Evolutionary conservation across 2,797 vertebrate species (phyloP), one percentile per base, ranked within the genome.

Genomic region (Synaphobranchus kaupii): DNA sequence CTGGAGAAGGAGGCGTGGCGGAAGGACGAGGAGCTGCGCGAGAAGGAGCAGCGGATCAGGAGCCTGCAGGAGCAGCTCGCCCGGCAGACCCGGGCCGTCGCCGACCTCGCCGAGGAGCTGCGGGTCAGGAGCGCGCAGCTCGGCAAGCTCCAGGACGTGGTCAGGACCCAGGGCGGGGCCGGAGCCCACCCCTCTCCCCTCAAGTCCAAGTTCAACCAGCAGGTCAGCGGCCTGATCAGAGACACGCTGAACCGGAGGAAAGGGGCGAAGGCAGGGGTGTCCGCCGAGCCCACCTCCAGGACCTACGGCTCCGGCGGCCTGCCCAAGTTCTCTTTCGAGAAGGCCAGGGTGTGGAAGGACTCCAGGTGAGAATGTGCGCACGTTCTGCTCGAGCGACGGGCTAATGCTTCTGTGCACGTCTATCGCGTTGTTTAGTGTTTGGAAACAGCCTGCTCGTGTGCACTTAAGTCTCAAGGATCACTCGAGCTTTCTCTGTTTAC

Each of bases 221-320:
- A 94, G 86, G 90, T 95, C n/a, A 94, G 95, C 0, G 93, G 94
- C 0, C 92, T 95, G 86, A 90, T 95, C 83, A 94, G 92, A 88
- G 95, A 94, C 3, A 95, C 94, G 52, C 90, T 96, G 4, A 95
- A 96, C 6, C 95, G 96, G 87, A 95, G 98, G 88, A 97, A 95
- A 91, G 98, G 98, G 0, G 98, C 98, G 2, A 98, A 98, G 91
- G 97, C 97, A 0, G 98, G 98, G 0, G 97, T 99, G 15, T 99
- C 98, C 1, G 98, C 97, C 0, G 98, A 99, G 68, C 98, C 98
- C 0, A 97, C 97, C 0, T 96, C 97, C 82, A 92, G 91, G 86
- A 97, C 96, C 0, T 97, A 97, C 52, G 96, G 97, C 92, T 94
- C 96, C 85, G 95, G 94, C 85, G 90, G 94, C 84, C 92, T 97